phyloP scores from a whole-genome alignment of 1,140 invertebrate genomes.

The Sweltsa coloradensis region DNA sequence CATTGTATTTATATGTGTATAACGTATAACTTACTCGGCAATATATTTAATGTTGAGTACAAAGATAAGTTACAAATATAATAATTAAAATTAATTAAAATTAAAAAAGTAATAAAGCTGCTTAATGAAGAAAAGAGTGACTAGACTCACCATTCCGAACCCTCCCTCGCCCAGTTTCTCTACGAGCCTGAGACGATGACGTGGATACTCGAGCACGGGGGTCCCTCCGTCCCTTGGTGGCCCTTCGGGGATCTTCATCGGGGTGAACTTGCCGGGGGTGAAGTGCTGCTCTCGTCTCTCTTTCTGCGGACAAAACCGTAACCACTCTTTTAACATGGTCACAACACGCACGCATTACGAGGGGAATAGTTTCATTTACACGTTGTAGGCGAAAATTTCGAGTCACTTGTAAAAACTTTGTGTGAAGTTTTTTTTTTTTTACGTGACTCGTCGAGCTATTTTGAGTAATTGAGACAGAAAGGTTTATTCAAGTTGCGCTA shows the following conservation, averaged over 20 bases:
- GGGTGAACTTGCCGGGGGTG: constrained; percentile 47
- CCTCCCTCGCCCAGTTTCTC: constrained; percentile 79
- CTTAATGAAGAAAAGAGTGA: too few species aligned
- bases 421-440: background rate
- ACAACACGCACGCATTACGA: background rate
- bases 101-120: too few species aligned
- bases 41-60: too few species aligned
- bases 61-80: too few species aligned
- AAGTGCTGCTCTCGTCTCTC: constrained; percentile 45
- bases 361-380: background rate
- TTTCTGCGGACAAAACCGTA: constrained; percentile 36
- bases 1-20: too few species aligned
- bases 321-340: too few species aligned
- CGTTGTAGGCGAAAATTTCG: background rate
- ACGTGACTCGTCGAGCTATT: too few species aligned
- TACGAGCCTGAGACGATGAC: constrained; percentile 67
- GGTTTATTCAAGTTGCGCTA: too few species aligned
- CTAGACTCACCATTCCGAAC: constrained; percentile 73
- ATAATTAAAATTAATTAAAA: too few species aligned
- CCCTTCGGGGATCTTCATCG: constrained; percentile 52
- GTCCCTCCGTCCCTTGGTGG: constrained; percentile 39
- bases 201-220: constrained; percentile 57
- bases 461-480: too few species aligned
- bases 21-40: too few species aligned
- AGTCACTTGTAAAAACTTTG: background rate